Evolutionary conservation across 2,797 vertebrate genomes (phyloP).

Genomic region (Yasuhikotakia modesta): DNA sequence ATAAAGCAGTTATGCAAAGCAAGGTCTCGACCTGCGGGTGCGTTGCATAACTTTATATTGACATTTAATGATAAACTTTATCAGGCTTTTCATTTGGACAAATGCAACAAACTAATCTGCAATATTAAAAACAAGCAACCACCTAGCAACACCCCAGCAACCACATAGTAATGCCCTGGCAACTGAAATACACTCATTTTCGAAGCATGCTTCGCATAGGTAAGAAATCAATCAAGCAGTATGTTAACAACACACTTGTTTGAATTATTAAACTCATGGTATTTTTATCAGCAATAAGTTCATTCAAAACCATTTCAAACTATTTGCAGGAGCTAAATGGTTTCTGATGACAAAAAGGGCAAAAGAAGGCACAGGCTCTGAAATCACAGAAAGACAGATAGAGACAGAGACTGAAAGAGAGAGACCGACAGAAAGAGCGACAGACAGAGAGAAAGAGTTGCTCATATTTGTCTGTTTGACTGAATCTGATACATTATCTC

Average conservation of each 20-base stretch:
- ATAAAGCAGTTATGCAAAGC: slow-evolving; percentile 6
- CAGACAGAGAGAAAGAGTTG: neutral
- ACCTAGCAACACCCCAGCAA: neutral
- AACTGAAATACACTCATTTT: neutral
- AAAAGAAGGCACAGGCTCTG: no score
- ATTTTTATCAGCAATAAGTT: neutral
- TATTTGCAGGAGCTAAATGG: slow-evolving; percentile 2
- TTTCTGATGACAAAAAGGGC: slow-evolving; percentile 18
- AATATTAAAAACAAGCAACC: neutral
- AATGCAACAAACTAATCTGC: neutral
- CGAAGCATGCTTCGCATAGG: neutral
- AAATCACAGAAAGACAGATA: no score
- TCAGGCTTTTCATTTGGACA: neutral
- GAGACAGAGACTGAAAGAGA: neutral
- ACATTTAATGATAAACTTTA: slow-evolving; percentile 12
- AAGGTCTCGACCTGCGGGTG: neutral
- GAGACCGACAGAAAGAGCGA: neutral
- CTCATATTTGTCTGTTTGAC: slow-evolving; percentile 8
- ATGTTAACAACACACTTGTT: neutral
- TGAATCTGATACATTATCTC: slow-evolving; percentile 19
- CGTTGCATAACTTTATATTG: neutral
- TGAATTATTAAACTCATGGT: neutral
- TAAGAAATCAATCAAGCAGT: neutral
- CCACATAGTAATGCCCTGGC: neutral
- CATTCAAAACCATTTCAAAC: slow-evolving; percentile 3